Evolutionary conservation across 2,888 invertebrate genomes (phyloP), one percentile per base, ranked within the genome.

Genomic region (Pristionchus mayeri): DNA sequence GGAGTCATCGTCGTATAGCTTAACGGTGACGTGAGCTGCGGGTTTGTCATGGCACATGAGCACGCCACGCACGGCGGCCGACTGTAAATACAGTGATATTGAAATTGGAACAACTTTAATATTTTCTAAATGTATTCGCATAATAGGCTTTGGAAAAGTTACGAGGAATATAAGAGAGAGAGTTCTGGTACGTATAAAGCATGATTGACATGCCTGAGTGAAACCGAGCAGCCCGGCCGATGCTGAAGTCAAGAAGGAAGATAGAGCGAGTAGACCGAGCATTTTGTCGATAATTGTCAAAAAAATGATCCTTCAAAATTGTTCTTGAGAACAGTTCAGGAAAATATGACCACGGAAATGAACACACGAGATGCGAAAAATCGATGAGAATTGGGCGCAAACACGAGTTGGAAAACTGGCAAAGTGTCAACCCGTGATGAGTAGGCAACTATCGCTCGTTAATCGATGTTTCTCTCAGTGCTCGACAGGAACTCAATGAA

Each of bases 121-220:
- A 3, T 27, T 30, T 34, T 27, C 27, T 27, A n/a, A 57, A 57
- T 57, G 24, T 57, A 44, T 9, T 44, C 13, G 44, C 13, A n/a
- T n/a, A n/a, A n/a, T n/a, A n/a, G n/a, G n/a, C n/a, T n/a, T n/a
- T n/a, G n/a, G n/a, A n/a, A n/a, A n/a, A n/a, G n/a, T n/a, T n/a
- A n/a, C n/a, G n/a, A n/a, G n/a, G n/a, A n/a, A n/a, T n/a, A n/a
- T n/a, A n/a, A n/a, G n/a, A n/a, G n/a, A n/a, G n/a, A n/a, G n/a
- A n/a, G n/a, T n/a, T n/a, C n/a, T n/a, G 40, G 44, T n/a, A 82
- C 82, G n/a, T 82, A 30, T 9, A 48, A 6, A 0, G 82, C 82
- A 4, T 63, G 82, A 21, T 82, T 82, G 67, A 63, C 82, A 27
- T 82, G 82, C 88, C 76, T 89, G 89, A 16, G 88, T 88, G 48